A percentile compares a stretch with the other conserved stretches of the same genome.
Conservation (phyloP, 2,113 vertebrate species). For the Pseudopodoces humilis region DNA sequence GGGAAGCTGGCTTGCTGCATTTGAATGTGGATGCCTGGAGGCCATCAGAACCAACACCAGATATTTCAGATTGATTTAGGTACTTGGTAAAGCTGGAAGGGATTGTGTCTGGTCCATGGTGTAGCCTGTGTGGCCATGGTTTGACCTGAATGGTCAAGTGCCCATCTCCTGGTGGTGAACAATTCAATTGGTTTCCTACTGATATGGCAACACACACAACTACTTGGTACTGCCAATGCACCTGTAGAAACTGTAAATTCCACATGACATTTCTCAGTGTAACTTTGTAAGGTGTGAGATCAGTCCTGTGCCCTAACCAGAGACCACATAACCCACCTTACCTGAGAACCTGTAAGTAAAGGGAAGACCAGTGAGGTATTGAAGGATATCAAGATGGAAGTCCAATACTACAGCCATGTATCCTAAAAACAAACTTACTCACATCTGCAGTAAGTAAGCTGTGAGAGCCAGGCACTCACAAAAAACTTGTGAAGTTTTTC, state of each 20-base stretch:
- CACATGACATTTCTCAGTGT: background rate
- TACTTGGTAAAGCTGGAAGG: background rate
- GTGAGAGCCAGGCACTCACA: background rate
- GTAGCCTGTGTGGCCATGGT: background rate
- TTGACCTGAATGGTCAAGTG: background rate
- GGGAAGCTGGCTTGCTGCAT: background rate
- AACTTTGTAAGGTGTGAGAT: background rate
- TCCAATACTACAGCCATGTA: background rate
- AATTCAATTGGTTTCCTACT: background rate
- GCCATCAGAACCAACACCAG: background rate
- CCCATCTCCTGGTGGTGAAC: background rate
- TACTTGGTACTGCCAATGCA: background rate
- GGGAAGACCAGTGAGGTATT: background rate
- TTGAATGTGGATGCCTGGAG: background rate
- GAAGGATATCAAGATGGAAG: background rate
- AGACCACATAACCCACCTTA: background rate
- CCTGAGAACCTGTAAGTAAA: background rate
- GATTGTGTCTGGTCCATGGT: background rate
- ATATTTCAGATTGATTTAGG: background rate
- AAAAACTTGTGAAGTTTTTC: background rate
- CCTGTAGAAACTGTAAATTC: background rate
- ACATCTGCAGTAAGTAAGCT: background rate
- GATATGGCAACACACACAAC: background rate
- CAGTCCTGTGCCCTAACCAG: background rate
- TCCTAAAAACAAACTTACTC: background rate